Percentiles rank a stretch among this genome's conserved stretches.
These are phyloP conservation scores for Jaculus jaculus DNA, from an alignment of 2,113 vertebrate species.

Conservation along the genomic window DNA sequence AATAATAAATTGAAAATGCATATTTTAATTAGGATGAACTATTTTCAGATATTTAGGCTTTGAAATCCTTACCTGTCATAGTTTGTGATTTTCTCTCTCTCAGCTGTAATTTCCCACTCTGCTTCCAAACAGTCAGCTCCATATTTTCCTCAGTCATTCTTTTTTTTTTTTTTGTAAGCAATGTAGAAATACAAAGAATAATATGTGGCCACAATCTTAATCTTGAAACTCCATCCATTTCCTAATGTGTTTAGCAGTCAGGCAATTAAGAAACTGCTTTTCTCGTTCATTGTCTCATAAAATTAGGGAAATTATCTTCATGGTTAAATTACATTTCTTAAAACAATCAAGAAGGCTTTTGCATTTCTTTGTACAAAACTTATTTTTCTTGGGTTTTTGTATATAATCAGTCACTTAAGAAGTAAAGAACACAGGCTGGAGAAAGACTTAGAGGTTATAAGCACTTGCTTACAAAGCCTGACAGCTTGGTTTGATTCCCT, in stretches of 20 bases:
- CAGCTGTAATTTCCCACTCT: neutral
- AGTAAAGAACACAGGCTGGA: slow-evolving; percentile 8
- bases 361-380: slow-evolving; percentile 21
- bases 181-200: slow-evolving; percentile 46
- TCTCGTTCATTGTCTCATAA: slow-evolving; percentile 3
- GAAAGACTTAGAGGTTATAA: too few relatives aligned
- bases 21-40: slow-evolving; percentile 55
- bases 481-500: too few relatives aligned
- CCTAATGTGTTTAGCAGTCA: slow-evolving; percentile 38
- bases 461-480: too few relatives aligned
- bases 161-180: neutral
- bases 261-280: slow-evolving; percentile 56
- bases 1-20: slow-evolving; percentile 40
- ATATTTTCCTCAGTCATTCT: slow-evolving; percentile 57
- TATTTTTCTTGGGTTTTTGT: slow-evolving; percentile 36
- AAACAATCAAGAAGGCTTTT: slow-evolving; percentile 47
- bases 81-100: slow-evolving; percentile 13
- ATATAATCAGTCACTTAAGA: slow-evolving; percentile 17
- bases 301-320: slow-evolving; percentile 62
- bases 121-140: slow-evolving; percentile 28
- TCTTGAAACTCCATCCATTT: slow-evolving; percentile 59
- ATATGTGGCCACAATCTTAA: slow-evolving; percentile 37
- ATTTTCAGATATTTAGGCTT: neutral
- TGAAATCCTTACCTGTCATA: slow-evolving; percentile 30
- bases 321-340: slow-evolving; percentile 63